Evolutionary conservation across 2,797 vertebrate genomes (phyloP), one percentile per base, ranked within the genome.

Genomic region (Bovichtus variegatus): DNA sequence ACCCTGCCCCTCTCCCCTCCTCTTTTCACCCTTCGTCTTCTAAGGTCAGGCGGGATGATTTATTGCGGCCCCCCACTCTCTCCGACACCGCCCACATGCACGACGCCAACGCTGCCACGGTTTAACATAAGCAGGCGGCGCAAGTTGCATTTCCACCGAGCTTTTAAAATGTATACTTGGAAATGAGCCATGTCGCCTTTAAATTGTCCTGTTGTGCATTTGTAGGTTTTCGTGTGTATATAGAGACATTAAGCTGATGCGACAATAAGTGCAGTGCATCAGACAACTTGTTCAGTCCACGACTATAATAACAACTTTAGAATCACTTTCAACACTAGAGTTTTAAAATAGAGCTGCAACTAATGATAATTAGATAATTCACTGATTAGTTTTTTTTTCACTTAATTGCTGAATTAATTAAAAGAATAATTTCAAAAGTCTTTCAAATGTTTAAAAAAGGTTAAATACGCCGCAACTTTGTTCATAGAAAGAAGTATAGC

Each of bases 21-120:
- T 74, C 85, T 49, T 79, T 78, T 83, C 74, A 77, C 80, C 87
- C 76, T 53, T 78, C 54, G 38, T 86, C 87, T 81, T 78, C 75
- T 71, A 70, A 89, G 83, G 89, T 87, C 86, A 92, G 79, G 18
- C 34, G 71, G n/a, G 78, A 49, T 85, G 83, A 93, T 92, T 91
- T 91, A 93, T 82, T 38, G 71, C 31, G 16, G 25, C 18, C 72
- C 71, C 81, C 64, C 62, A 59, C 71, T 57, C 71, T 69, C 80
- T 75, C 71, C 2, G 16, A 34, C 79, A 40, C 80, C 82, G 85
- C 80, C 85, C 75, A 87, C 78, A 71, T 61, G 10, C 76, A 58
- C 31, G 41, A 65, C 66, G 64, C 43, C 40, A 12, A 43, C 41
- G 13, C 71, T 13, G 51, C 72, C 53, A 25, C 50, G 25, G 40